Conservation (phyloP, 2,888 invertebrate genomes). For the Drosophila barbarae region DNA sequence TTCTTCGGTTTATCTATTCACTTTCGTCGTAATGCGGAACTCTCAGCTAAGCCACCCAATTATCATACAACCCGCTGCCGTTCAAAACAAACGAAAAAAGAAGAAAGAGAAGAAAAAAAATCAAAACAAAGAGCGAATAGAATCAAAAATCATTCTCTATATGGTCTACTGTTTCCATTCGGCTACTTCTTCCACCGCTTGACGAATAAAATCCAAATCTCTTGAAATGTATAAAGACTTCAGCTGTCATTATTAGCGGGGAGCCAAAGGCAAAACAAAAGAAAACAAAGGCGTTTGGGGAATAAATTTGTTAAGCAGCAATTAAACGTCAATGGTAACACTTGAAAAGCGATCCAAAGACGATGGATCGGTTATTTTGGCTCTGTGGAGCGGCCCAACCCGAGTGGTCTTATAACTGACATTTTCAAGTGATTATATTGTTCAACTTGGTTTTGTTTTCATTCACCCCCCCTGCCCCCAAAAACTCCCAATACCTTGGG, state of each 20-base stretch:
- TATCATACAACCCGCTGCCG: constrained; percentile 22
- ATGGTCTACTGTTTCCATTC: constrained; percentile 17
- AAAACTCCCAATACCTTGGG: constrained; percentile 2
- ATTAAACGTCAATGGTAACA: constrained; percentile 58
- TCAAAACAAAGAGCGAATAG: constrained; percentile 1
- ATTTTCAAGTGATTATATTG: constrained; percentile 64
- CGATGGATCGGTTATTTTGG: constrained; percentile 32
- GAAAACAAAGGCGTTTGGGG: constrained; percentile 26
- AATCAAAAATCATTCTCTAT: constrained; percentile 17
- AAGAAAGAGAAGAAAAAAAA: constrained; percentile 5
- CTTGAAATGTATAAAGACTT: constrained; percentile 21
- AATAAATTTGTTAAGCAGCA: constrained; percentile 50
- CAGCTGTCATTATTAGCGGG: constrained; percentile 29
- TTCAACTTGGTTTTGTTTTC: constrained; percentile 28
- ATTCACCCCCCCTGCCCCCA: neutral
- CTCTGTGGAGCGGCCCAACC: constrained; percentile 10
- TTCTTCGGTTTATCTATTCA: constrained; percentile 23
- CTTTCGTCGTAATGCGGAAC: constrained; percentile 40
- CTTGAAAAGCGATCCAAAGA: constrained; percentile 47
- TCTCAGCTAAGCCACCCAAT: constrained; percentile 28
- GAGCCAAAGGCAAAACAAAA: neutral
- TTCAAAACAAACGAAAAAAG: constrained; percentile 4
- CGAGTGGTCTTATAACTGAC: constrained; percentile 53
- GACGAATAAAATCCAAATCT: constrained; percentile 4
- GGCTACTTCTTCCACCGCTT: neutral